phyloP scores from a whole-genome alignment of 2,888 invertebrate species.

The Luperina testacea region DNA sequence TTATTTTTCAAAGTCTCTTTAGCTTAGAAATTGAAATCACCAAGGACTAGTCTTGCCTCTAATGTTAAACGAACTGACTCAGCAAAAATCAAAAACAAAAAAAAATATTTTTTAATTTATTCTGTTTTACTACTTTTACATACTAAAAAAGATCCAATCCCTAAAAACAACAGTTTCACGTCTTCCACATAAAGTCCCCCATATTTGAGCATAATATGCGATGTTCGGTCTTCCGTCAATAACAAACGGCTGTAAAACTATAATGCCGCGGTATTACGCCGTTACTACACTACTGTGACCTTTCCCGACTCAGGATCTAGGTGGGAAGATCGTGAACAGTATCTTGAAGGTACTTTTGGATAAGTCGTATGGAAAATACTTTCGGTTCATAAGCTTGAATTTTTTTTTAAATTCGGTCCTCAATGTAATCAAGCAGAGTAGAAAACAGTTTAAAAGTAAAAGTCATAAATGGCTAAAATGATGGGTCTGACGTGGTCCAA shows the following conservation, averaged over 20 bases:
- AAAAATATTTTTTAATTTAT: not conserved
- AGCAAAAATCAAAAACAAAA: not conserved
- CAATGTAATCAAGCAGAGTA: not conserved
- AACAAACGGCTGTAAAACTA: constrained; percentile 33
- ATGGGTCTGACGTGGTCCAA: not conserved
- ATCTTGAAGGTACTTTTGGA: constrained; percentile 1
- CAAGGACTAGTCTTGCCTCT: not conserved
- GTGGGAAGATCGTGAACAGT: constrained; percentile 27
- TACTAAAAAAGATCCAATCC: not conserved
- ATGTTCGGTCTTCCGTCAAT: constrained; percentile 36
- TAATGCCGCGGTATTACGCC: constrained; percentile 44
- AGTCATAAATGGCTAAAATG: not conserved
- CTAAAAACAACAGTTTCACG: constrained; percentile 10
- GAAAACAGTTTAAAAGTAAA: not conserved
- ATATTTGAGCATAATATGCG: constrained; percentile 34
- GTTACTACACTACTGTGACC: constrained; percentile 36
- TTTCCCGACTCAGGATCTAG: constrained; percentile 35
- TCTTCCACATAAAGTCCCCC: constrained; percentile 17
- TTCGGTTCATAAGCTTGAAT: not conserved
- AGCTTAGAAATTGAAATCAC: not conserved
- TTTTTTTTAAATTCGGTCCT: not conserved
- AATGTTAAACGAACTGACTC: not conserved
- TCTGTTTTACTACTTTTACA: not conserved
- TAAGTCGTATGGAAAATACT: not conserved
- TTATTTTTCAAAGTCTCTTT: not conserved